Evolutionary conservation across 2,888 invertebrate genomes (phyloP).

Genomic region (Melanargia galathea): DNA sequence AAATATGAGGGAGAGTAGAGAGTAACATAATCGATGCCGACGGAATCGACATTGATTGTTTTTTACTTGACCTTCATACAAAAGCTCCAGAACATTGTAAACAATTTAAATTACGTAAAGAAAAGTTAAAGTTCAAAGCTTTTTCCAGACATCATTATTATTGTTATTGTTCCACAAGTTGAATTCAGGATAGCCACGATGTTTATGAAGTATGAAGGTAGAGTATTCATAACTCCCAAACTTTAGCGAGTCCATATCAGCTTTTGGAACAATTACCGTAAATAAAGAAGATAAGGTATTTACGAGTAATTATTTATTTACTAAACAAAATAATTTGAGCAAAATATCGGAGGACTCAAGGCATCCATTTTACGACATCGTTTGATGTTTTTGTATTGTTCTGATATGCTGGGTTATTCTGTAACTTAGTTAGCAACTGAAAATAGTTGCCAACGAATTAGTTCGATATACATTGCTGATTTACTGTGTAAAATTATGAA

Average conservation of each 20-base stretch:
- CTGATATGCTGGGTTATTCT: no score
- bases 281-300: constrained; percentile 62
- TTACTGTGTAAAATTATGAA: no score
- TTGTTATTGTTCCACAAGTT: constrained; percentile 18
- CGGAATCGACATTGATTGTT: not conserved
- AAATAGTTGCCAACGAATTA: no score
- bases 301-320: constrained; percentile 55
- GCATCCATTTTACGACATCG: constrained; percentile 25
- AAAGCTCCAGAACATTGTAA: not conserved
- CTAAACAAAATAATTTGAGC: constrained; percentile 54
- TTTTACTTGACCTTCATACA: not conserved
- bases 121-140: constrained; percentile 14
- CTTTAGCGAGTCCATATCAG: constrained; percentile 52
- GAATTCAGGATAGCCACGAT: constrained; percentile 12
- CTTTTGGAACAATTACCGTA: constrained; percentile 60
- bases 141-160: constrained; percentile 14
- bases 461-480: no score
- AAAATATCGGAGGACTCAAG: constrained; percentile 55
- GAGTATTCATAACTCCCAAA: constrained; percentile 44
- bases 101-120: not conserved
- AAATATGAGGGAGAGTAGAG: not conserved
- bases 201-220: constrained; percentile 14
- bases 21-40: not conserved
- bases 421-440: no score
- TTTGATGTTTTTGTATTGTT: constrained; percentile 30